These are phyloP conservation scores for Gymnorhina tibicen DNA, from an alignment of 2,113 vertebrate species.

Conservation along the genomic window DNA sequence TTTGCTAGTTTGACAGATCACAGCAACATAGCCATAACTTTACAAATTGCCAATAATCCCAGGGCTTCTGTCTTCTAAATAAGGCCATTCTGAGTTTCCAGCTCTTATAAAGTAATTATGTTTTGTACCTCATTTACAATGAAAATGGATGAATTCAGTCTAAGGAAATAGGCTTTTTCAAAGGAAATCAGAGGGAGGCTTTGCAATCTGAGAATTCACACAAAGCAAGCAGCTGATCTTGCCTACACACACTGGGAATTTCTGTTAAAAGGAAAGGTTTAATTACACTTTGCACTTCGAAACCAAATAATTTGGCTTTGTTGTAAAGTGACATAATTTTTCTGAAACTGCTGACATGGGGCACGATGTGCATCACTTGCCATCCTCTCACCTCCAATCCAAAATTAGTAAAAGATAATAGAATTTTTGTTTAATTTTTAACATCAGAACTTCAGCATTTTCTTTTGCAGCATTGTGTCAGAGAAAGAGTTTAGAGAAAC, in stretches of 20 bases:
- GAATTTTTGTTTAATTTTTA: neutral
- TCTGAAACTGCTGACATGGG: neutral
- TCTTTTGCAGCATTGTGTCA: neutral
- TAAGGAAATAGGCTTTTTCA: conserved; percentile 7
- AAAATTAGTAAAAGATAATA: neutral
- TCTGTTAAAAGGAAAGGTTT: conserved; percentile 32
- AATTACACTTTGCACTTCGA: conserved; percentile 13
- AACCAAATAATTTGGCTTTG: conserved; percentile 9
- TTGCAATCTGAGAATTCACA: conserved; percentile 22
- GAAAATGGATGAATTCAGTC: neutral
- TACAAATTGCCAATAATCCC: neutral
- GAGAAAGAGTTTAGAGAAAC: neutral
- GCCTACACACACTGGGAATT: neutral
- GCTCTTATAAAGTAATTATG: neutral
- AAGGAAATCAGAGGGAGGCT: neutral
- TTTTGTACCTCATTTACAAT: neutral
- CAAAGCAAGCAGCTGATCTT: conserved; percentile 41
- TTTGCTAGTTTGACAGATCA: neutral
- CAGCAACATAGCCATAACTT: neutral
- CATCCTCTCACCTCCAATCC: neutral
- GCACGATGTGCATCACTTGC: neutral
- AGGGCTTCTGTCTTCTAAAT: neutral
- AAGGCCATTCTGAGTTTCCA: neutral
- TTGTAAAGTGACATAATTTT: neutral
- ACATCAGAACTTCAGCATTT: neutral